Conservation (phyloP, 2,797 vertebrate species). For the Varecia variegata region DNA sequence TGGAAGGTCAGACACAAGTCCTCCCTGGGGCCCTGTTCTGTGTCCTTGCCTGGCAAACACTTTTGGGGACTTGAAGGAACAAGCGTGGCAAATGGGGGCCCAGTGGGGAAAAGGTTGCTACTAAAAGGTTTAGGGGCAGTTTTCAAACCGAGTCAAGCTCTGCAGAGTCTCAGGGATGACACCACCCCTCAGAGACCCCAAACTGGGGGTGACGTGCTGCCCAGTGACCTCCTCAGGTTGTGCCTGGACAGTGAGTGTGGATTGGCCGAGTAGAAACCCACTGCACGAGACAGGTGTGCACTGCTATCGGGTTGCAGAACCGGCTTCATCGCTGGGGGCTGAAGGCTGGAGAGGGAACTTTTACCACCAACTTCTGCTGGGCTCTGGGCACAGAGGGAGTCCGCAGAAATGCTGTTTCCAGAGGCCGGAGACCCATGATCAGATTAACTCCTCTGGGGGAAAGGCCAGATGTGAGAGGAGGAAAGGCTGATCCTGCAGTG, state of each 20-base stretch:
- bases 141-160: neutral
- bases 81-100: no score
- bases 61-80: neutral
- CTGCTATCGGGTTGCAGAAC: neutral
- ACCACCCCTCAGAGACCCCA: accelerated
- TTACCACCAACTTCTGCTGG: neutral
- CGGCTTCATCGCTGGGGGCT: neutral
- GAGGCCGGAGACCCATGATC: neutral
- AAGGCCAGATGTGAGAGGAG: accelerated
- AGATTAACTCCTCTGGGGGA: neutral
- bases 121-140: neutral
- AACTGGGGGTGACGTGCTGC: accelerated
- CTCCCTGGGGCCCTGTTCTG: neutral
- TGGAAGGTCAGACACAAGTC: accelerated
- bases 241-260: neutral
- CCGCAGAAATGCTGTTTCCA: neutral
- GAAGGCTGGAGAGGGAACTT: neutral
- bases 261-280: accelerated
- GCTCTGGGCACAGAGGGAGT: neutral
- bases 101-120: neutral
- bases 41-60: neutral
- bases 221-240: accelerated
- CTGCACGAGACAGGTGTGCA: accelerated
- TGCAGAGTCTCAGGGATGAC: neutral
- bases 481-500: neutral